Conservation (phyloP, 2,797 vertebrate species). For the Schizopygopsis pylzovi region DNA sequence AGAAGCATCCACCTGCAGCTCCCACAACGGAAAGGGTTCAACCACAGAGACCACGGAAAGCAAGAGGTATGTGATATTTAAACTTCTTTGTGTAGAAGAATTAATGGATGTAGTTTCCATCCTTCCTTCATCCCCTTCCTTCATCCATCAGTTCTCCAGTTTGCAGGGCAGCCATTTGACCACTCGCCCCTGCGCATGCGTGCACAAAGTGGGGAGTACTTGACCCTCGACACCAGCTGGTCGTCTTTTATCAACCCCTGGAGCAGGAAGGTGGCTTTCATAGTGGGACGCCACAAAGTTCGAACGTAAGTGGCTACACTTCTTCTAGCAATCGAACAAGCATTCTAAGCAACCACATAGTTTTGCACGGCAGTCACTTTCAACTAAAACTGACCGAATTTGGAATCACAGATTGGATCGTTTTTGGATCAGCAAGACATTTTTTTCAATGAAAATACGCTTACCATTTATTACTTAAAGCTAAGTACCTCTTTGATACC, state of each 20-base stretch:
- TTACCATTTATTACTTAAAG: too few relatives aligned
- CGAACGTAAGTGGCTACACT: slow-evolving; percentile 73
- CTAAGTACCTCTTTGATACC: too few relatives aligned
- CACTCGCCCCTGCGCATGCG: slow-evolving; percentile 81
- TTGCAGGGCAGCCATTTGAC: slow-evolving; percentile 78
- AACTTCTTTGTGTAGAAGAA: background rate
- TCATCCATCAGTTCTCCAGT: slow-evolving; percentile 73
- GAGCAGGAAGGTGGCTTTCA: slow-evolving; percentile 82
- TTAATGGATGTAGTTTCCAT: background rate
- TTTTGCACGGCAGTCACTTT: background rate
- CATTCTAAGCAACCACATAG: background rate
- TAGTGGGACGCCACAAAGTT: slow-evolving; percentile 82
- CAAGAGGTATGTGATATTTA: slow-evolving; percentile 71
- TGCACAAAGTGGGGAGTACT: slow-evolving; percentile 78
- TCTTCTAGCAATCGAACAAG: background rate
- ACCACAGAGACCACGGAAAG: slow-evolving; percentile 78
- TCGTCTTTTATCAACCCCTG: slow-evolving; percentile 83
- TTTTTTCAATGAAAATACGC: too few relatives aligned
- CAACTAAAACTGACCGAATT: background rate
- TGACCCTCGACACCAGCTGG: slow-evolving; percentile 84
- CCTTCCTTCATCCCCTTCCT: background rate
- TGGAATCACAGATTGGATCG: too few relatives aligned
- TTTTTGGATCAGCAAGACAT: too few relatives aligned
- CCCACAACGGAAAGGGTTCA: slow-evolving; percentile 77
- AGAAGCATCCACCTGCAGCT: slow-evolving; percentile 71